Evolutionary conservation across 2,113 vertebrate genomes (phyloP), one percentile per base, ranked within the genome.

Genomic region (Jacana jacana): DNA sequence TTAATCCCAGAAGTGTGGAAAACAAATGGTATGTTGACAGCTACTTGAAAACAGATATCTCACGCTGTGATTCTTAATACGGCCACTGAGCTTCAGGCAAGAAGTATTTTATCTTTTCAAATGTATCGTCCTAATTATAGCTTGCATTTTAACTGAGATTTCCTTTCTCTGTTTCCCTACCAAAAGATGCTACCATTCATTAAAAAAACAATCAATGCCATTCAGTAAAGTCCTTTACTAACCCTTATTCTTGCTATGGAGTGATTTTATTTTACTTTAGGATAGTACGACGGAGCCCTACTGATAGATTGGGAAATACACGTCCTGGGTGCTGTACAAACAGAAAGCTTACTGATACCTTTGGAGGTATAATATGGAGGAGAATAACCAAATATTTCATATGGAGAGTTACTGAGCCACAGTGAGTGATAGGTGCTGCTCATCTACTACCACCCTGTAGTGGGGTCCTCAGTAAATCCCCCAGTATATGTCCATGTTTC

Each of bases 1-100:
- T 88, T 94, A 92, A 93, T 90, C 65, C 54, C 49, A 83, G 52
- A 90, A 48, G 64, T 13, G n/a, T 4, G 24, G 64, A 94, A 82
- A 89, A 72, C 84, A 80, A 82, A 81, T 31, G 4, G 17, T 35
- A 80, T 63, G 76, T 75, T 78, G 79, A 81, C 54, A 91, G 42
- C 23, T 81, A 86, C 54, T 91, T 89, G 79, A 91, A 88, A 96
- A 88, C 66, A 94, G 92, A 3, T 73, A 58, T 61, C 60, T 89
- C 76, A 60, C 31, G 17, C 28, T 86, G 48, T 33, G 69, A 61
- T 51, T 94, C 66, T 90, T 51, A 69, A 46, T 71, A 63, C 12
- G 57, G 51, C 60, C 42, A 46, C 68, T 84, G 57, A 94, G 22
- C 55, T 84, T 40, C 72, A 86, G 76, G 79, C 49, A 95, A 88